Percentiles rank a stretch among this genome's conserved stretches.
These are phyloP conservation scores for Boloria selene DNA, from an alignment of 2,888 invertebrate species.

Conservation along the genomic window DNA sequence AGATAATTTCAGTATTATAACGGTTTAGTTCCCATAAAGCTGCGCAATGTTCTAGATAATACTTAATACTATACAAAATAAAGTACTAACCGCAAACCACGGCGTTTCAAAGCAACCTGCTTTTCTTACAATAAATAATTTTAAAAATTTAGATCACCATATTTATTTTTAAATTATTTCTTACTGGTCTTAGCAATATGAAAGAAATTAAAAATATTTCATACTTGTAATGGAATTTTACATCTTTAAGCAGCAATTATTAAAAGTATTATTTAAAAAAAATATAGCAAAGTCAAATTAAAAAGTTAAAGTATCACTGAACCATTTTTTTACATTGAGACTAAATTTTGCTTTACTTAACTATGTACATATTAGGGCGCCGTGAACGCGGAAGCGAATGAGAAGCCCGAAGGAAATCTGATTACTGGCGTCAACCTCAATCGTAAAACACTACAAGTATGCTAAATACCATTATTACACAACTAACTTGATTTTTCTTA, in stretches of 20 bases:
- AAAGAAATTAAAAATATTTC: too few relatives aligned
- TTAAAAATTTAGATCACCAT: background rate
- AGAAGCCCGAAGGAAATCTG: conserved; percentile 70
- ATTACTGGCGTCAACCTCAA: conserved; percentile 62
- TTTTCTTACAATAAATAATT: background rate
- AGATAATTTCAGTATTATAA: conserved; percentile 24
- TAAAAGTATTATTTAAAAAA: too few relatives aligned
- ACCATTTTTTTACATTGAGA: background rate
- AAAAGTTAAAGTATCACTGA: background rate
- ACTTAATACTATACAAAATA: conserved; percentile 17
- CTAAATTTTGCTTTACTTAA: conserved; percentile 4
- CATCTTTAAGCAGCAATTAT: too few relatives aligned
- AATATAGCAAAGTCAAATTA: background rate
- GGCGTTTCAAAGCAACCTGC: conserved; percentile 16
- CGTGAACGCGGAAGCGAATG: conserved; percentile 65
- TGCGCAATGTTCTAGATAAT: conserved; percentile 24
- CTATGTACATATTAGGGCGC: conserved; percentile 34
- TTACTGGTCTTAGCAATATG: too few relatives aligned
- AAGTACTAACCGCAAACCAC: conserved; percentile 22
- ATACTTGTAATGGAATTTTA: too few relatives aligned
- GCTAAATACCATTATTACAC: conserved; percentile 11
- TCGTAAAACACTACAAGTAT: conserved; percentile 16
- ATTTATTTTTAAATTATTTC: background rate
- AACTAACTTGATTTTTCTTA: background rate
- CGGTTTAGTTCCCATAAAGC: conserved; percentile 29